A percentile compares a stretch with the other conserved stretches of the same genome.
These are phyloP conservation scores for Puntigrus tetrazona DNA, from an alignment of 2,113 vertebrate genomes.

Conservation along the genomic window DNA sequence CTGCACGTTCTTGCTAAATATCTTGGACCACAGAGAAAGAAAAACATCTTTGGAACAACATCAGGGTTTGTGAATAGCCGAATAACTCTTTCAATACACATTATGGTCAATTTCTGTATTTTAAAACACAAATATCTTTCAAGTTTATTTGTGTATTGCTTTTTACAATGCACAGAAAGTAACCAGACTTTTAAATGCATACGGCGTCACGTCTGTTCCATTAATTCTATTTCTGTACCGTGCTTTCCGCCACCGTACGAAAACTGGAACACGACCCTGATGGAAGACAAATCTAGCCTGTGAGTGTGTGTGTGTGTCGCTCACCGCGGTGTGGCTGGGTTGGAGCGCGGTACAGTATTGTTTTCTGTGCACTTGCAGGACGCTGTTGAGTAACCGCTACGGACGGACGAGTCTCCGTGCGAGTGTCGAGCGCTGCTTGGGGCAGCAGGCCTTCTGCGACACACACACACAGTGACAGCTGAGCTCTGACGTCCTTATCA, in stretches of 20 bases:
- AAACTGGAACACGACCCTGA: constrained; percentile 46
- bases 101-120: background rate
- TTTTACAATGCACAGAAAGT: no score
- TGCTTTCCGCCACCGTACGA: constrained; percentile 17
- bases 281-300: constrained; percentile 20
- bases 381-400: constrained; percentile 87
- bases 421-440: constrained; percentile 80
- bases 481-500: constrained; percentile 3
- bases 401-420: constrained; percentile 84
- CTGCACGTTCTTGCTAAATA: background rate
- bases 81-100: background rate
- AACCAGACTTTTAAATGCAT: background rate
- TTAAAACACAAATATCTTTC: background rate
- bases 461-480: constrained; percentile 28
- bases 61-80: background rate
- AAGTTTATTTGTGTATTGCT: no score
- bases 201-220: constrained; percentile 11
- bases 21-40: background rate
- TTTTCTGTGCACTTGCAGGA: constrained; percentile 86
- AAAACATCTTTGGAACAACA: background rate
- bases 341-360: constrained; percentile 85
- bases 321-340: constrained; percentile 75
- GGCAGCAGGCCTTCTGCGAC: constrained; percentile 86
- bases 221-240: constrained; percentile 41
- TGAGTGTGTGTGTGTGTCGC: constrained; percentile 13